phyloP scores from a whole-genome alignment of 2,888 invertebrate genomes.

The Uloborus plumipes region DNA sequence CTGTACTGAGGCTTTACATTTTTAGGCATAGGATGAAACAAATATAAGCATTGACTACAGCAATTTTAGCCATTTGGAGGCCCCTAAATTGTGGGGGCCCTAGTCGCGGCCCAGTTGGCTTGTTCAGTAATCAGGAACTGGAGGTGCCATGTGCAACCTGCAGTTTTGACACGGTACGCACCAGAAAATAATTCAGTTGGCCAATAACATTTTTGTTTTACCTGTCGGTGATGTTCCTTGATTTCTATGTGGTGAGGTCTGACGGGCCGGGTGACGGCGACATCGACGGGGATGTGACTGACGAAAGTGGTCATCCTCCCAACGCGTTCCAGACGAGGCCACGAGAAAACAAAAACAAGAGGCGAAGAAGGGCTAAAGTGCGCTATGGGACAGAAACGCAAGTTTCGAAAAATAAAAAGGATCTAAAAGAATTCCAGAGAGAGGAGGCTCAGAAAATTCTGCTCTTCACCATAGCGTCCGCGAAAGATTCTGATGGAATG shows the following conservation, averaged over 20 bases:
- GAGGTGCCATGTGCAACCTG: too few relatives aligned
- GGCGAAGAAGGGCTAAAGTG: background rate
- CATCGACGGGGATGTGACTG: slow-evolving; percentile 63
- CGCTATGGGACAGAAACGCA: slow-evolving; percentile 1
- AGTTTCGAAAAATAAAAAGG: too few relatives aligned
- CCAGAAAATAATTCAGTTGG: too few relatives aligned
- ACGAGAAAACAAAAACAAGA: slow-evolving; percentile 30
- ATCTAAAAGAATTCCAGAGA: background rate
- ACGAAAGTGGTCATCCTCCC: slow-evolving; percentile 59
- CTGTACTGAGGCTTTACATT: too few relatives aligned
- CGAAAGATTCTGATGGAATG: slow-evolving; percentile 8
- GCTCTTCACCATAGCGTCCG: slow-evolving; percentile 62
- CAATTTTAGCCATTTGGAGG: too few relatives aligned
- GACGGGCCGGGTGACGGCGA: slow-evolving; percentile 51
- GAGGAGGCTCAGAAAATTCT: slow-evolving; percentile 38
- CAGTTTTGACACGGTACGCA: too few relatives aligned
- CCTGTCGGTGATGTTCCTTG: slow-evolving; percentile 59
- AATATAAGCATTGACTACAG: too few relatives aligned
- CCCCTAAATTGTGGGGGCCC: too few relatives aligned
- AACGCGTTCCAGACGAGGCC: background rate
- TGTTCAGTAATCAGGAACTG: too few relatives aligned
- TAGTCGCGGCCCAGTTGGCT: too few relatives aligned
- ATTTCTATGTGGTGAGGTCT: slow-evolving; percentile 63
- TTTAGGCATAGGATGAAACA: too few relatives aligned
- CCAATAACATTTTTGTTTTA: slow-evolving; percentile 5